Conservation (phyloP, 2,797 vertebrate species). For the Cuniculus paca region DNA sequence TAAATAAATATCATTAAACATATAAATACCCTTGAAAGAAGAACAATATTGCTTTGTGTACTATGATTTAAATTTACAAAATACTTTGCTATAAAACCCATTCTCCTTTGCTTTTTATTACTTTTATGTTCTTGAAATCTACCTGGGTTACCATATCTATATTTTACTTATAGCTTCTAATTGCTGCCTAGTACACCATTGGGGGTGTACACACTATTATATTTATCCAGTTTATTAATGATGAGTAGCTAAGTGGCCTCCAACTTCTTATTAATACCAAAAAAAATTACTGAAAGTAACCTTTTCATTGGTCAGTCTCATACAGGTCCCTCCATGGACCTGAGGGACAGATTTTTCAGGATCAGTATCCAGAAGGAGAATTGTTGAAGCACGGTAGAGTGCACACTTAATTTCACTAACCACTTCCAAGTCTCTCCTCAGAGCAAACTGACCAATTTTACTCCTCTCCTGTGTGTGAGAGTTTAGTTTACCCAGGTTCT, state of each 20-base stretch:
- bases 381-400: background rate
- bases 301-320: background rate
- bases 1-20: background rate
- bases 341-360: background rate
- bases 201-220: no score
- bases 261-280: background rate
- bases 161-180: background rate
- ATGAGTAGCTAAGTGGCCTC: background rate
- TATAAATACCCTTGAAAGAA: background rate
- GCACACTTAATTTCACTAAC: background rate
- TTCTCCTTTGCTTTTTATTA: constrained; percentile 39
- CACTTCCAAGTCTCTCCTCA: background rate
- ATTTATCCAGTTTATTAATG: background rate
- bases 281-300: background rate
- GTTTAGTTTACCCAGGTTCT: background rate
- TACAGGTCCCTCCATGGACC: background rate
- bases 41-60: background rate
- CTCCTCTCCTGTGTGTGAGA: background rate
- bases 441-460: background rate
- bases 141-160: background rate
- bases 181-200: background rate
- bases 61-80: background rate
- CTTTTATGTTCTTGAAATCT: background rate
- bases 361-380: background rate
- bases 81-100: constrained; percentile 1